Base-by-base conservation (phyloP, 2,797 vertebrate species). In the Clarias laeviceps region DNA sequence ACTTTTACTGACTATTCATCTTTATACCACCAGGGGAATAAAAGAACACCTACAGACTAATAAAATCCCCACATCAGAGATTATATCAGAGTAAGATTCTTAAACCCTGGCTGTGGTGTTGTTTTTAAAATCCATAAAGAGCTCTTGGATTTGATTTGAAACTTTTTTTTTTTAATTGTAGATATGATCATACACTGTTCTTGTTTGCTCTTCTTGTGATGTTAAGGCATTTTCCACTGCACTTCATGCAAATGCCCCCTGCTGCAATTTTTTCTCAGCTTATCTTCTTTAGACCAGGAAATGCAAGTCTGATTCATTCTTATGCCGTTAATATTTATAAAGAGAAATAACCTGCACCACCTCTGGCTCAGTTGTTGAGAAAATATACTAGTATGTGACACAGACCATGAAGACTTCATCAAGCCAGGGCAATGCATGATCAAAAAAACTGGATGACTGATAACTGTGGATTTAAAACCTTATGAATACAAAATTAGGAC, bases 241-340 rank as follows among this genome's bases (percentile, higher is more conserved):
- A 84, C 72, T 57, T 87, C 89, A 91, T 89, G 86, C 88, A 91
- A 90, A 90, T 88, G 66, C 57, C 11, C 84, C 37, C 83, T 84
- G 73, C 77, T 70, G 74, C 82, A 37, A 88, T 83, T 59, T 84
- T 50, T 86, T 89, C 81, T 79, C 59, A 50, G 84, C 88, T 90
- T 90, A 90, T 91, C 89, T 89, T 61, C 86, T 64, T 64, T 32
- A 17, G 78, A 66, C 73, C 84, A 88, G 88, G 85, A 85, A 83
- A n/a, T 81, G 83, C 86, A 82, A 82, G 82, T 80, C 89, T 82
- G 89, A 89, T 88, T 88, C 84, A 84, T 77, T 68, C 34, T 50
- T 54, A 72, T 74, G 84, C 87, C 77, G 84, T 90, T 76, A 86
- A 87, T 90, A 88, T 91, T 91, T 88, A 88, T 88, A 68, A 68